Conservation (phyloP, 2,113 vertebrate genomes). For the Cottus gobio region DNA sequence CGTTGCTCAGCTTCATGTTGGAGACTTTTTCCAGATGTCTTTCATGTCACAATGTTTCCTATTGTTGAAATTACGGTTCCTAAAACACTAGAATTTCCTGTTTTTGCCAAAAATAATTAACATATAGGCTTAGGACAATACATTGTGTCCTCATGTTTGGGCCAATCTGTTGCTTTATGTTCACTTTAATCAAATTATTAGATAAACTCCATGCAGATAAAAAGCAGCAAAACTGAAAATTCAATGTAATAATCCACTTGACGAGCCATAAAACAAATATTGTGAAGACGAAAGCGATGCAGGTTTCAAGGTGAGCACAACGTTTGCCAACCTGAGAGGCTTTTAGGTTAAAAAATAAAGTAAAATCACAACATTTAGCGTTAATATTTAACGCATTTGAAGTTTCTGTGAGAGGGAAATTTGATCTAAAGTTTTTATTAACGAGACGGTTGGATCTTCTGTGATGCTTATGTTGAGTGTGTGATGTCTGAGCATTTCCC, state of each 20-base stretch:
- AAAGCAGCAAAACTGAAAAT: not conserved
- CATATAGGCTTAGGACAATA: not conserved
- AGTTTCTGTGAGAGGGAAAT: not conserved
- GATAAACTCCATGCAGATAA: not conserved
- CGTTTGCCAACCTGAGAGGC: too few species aligned
- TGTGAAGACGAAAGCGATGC: not conserved
- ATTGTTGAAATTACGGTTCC: not conserved
- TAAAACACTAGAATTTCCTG: not conserved
- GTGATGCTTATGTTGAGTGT: not conserved
- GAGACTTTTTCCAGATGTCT: not conserved
- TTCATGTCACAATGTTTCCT: not conserved
- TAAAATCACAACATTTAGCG: not conserved
- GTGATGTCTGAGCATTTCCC: not conserved
- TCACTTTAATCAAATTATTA: not conserved
- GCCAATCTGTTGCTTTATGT: not conserved
- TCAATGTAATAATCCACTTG: not conserved
- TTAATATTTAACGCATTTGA: not conserved
- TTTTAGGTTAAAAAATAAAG: too few species aligned
- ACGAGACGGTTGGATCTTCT: not conserved
- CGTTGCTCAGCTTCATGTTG: not conserved
- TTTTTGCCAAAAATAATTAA: not conserved
- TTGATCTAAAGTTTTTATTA: not conserved
- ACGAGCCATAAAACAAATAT: not conserved
- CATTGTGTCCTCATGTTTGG: not conserved
- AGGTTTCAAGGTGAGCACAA: not conserved